A percentile compares a stretch with the other conserved stretches of the same genome.
Evolutionary conservation across 2,888 invertebrate species (phyloP).

Genomic region (Pyrrhia umbra): DNA sequence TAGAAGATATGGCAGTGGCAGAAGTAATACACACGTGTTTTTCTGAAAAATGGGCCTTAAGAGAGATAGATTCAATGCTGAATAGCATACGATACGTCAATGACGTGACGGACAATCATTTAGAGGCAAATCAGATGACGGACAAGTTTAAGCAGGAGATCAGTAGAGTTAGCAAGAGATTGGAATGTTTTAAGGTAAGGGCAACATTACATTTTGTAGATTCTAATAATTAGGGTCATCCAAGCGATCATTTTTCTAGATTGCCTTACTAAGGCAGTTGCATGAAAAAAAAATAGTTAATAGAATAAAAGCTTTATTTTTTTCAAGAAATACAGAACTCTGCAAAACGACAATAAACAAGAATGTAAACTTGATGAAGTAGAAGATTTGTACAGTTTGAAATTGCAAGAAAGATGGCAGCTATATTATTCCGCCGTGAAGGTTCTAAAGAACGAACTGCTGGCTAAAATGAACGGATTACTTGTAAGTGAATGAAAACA

Average conservation of each 20-base stretch:
- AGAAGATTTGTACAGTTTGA: slow-evolving; percentile 70
- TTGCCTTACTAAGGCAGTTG: no score
- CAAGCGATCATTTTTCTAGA: no score
- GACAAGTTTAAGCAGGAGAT: slow-evolving; percentile 75
- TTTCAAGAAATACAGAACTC: slow-evolving; percentile 72
- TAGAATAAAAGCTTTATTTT: slow-evolving; percentile 34
- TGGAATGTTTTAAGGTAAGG: slow-evolving; percentile 81
- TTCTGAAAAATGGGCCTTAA: slow-evolving; percentile 78
- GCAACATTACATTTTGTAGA: neutral
- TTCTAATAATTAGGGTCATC: no score
- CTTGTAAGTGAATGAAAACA: slow-evolving; percentile 74
- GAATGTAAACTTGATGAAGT: slow-evolving; percentile 53
- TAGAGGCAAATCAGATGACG: slow-evolving; percentile 72
- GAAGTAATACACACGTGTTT: slow-evolving; percentile 78
- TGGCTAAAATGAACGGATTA: slow-evolving; percentile 74
- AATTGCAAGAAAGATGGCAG: slow-evolving; percentile 76
- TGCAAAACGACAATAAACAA: slow-evolving; percentile 52
- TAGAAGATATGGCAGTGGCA: slow-evolving; percentile 50
- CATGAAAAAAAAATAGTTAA: no score
- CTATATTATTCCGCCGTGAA: slow-evolving; percentile 74
- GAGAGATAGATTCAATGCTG: slow-evolving; percentile 79
- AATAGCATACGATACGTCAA: slow-evolving; percentile 79
- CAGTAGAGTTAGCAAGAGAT: slow-evolving; percentile 70
- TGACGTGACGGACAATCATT: slow-evolving; percentile 73
- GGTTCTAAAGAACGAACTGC: slow-evolving; percentile 70